Base-by-base conservation (phyloP, 2,888 invertebrate species). In the Dicyrtomina minuta region DNA sequence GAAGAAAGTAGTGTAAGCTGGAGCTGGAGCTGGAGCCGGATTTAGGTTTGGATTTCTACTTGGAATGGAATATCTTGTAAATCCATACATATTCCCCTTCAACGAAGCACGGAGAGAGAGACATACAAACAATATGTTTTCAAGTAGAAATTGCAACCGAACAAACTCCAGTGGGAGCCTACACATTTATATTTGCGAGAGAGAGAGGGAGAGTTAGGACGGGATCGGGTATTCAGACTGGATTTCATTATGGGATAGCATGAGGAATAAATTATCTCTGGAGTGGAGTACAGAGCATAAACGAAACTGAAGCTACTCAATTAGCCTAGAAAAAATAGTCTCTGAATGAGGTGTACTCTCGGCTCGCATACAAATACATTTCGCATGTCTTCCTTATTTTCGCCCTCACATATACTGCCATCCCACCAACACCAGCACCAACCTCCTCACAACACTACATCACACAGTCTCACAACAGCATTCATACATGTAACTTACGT, bases 281-380 rank as follows among this genome's bases (percentile, higher is more conserved):
- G 61, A 43, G 59, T 41, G 41, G 43, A 41, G 59, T 5, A 17
- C 10, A 49, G 49, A 41, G 4, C n/a, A 59, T 59, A 59, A 59
- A 41, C 43, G 41, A 59, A 59, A 43, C 59, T 59, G 59, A 41
- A 41, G 41, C 59, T 41, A 41, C 59, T 59, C 59, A 59, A 59
- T 59, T 59, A 43, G 41, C 59, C 59, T 59, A 59, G 46, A 62
- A 62, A n/a, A 62, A 46, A 46, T 49, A 46, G 49, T 17, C 26
- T 33, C 51, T 62, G 51, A 60, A 62, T 62, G 46, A 51, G 58
- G n/a, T 49, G 46, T n/a, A n/a, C n/a, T n/a, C n/a, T n/a, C n/a
- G n/a, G n/a, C n/a, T 62, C 39, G 27, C 27, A 33, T 33, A 20
- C 49, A 62, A 62, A 62, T 49, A 5, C 27, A 49, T 62, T 62